phyloP scores from a whole-genome alignment of 2,797 vertebrate species.

The Protosalanx chinensis region DNA sequence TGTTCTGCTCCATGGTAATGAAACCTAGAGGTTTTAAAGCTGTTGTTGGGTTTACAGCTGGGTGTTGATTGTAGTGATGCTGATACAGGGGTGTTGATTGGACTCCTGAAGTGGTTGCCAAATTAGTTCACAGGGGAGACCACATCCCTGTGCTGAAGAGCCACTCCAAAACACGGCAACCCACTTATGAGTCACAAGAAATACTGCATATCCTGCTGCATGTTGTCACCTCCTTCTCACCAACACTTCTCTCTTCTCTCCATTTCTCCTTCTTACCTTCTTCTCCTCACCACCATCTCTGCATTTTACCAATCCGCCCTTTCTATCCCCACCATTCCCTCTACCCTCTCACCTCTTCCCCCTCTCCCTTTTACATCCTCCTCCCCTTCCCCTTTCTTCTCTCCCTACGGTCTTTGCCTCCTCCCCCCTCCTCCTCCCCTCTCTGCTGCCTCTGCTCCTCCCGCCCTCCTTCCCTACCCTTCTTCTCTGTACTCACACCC shows the following conservation, averaged over 20 bases:
- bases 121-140: background rate
- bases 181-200: background rate
- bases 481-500: background rate
- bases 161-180: background rate
- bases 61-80: background rate
- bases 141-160: background rate
- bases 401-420: background rate
- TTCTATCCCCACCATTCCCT: background rate
- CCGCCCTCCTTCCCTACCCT: background rate
- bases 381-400: background rate
- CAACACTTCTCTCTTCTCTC: background rate
- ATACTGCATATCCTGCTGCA: constrained; percentile 8
- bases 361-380: background rate
- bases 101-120: constrained; percentile 1
- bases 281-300: background rate
- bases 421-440: background rate
- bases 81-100: constrained; percentile 1
- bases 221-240: background rate
- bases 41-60: background rate
- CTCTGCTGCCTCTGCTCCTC: background rate
- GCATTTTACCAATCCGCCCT: background rate
- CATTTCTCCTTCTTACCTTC: background rate
- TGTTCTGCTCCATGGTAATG: background rate
- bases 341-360: background rate
- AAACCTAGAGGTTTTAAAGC: background rate